Conservation (phyloP, 2,888 invertebrate genomes). For the Gryllus longicercus region DNA sequence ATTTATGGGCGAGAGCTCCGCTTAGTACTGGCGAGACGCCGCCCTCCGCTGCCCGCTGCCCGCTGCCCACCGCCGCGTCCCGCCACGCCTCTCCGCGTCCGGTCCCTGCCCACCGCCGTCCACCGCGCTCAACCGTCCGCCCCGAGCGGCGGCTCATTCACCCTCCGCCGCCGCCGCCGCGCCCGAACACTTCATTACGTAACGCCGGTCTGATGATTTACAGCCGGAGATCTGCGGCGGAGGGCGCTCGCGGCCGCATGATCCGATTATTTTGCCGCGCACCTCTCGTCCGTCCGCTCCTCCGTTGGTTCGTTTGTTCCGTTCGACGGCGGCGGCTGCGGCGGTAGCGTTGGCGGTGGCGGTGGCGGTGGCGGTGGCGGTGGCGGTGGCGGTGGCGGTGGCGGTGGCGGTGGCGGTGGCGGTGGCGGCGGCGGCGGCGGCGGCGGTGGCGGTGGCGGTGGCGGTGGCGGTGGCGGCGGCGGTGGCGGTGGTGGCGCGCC, state of each 20-base stretch:
- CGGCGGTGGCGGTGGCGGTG: too few species aligned
- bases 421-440: too few species aligned
- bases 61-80: neutral
- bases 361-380: too few species aligned
- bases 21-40: conserved; percentile 10
- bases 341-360: too few species aligned
- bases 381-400: too few species aligned
- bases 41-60: conserved; percentile 3
- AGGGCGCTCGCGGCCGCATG: neutral
- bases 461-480: too few species aligned
- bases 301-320: too few species aligned
- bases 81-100: neutral
- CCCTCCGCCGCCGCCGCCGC: neutral
- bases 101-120: neutral
- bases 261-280: conserved; percentile 17
- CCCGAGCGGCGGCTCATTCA: neutral
- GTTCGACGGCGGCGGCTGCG: too few species aligned
- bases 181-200: conserved; percentile 17
- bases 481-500: too few species aligned
- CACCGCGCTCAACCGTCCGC: neutral
- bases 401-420: too few species aligned
- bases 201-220: conserved; percentile 9
- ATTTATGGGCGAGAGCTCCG: conserved; percentile 17
- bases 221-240: neutral
- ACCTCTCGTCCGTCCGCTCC: neutral